Evolutionary conservation across 2,113 vertebrate species (phyloP).

Genomic region (Aptenodytes forsteri): DNA sequence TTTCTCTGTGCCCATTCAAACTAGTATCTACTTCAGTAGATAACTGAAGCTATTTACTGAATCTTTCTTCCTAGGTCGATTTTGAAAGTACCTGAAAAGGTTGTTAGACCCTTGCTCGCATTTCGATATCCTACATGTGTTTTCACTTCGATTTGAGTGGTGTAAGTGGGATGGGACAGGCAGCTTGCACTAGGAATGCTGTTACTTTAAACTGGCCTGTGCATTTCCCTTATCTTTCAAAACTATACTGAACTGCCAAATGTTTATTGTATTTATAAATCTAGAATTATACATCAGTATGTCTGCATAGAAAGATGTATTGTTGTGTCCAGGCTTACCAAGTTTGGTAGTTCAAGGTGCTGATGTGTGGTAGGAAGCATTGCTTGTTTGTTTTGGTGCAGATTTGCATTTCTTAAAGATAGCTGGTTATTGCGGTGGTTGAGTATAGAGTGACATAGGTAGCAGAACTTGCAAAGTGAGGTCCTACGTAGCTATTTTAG

Average conservation of each 20-base stretch:
- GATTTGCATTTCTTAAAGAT: neutral
- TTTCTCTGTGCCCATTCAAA: neutral
- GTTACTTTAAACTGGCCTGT: neutral
- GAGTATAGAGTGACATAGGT: neutral
- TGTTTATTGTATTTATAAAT: neutral
- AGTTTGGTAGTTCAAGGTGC: neutral
- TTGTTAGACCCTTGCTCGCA: neutral
- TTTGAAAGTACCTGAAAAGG: neutral
- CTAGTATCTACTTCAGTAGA: neutral
- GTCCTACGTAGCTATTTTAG: neutral
- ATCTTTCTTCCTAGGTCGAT: neutral
- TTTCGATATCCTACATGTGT: neutral
- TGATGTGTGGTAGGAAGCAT: neutral
- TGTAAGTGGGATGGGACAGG: neutral
- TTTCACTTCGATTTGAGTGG: neutral
- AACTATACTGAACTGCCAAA: neutral
- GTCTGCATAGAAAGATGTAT: fast-evolving
- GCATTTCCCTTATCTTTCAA: neutral
- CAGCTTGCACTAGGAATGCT: neutral
- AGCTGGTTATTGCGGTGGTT: neutral
- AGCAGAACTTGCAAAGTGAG: neutral
- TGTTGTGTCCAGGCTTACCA: neutral
- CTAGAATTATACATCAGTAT: neutral
- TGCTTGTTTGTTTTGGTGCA: neutral
- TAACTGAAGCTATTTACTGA: neutral